Evolutionary conservation across 2,113 vertebrate genomes (phyloP), one percentile per base, ranked within the genome.

Genomic region (Tonatia bakeri): DNA sequence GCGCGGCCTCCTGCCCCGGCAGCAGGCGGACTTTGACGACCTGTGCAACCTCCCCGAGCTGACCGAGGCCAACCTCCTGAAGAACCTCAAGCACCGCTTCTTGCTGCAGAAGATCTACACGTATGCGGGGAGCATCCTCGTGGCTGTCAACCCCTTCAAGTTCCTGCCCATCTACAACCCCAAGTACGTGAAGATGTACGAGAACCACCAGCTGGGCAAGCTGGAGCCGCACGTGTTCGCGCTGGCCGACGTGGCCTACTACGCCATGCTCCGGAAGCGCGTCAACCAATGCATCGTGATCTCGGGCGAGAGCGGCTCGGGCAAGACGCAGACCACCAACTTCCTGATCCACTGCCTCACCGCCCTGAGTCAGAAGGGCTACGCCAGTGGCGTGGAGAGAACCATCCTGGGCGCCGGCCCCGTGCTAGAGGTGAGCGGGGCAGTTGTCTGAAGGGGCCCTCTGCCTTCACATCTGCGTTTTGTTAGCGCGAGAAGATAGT

Each of bases 341-440:
- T 99, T 99, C 96, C 98, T 99, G 87, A 99, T 99, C 98, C 99
- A 99, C 98, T 99, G 99, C 97, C 98, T 99, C 96, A 99, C 99
- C 0, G 99, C 99, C 0, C 98, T 99, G 95, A 99, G 99, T 98
- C 99, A 99, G 98, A 99, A 99, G 97, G 99, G 99, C 26, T 99
- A 99, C 45, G 99, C 99, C 43, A 99, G 98, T 0, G 99, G 99
- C 2, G 98, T 99, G 38, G 99, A 99, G 97, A 98, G 99, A 81
- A 99, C 99, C 97, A 99, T 99, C 96, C 98, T 99, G 67, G 99
- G 99, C 26, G 99, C 99, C 0, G 99, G 99, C 75, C 99, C 99
- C 0, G 99, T 99, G 70, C 98, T 99, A 2, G 99, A 99, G 99
- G 99, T 99, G 99, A 98, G 96, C 2, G 4, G 36, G 38, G 61